Conservation (phyloP, 2,797 vertebrate species). For the Decapterus maruadsi region DNA sequence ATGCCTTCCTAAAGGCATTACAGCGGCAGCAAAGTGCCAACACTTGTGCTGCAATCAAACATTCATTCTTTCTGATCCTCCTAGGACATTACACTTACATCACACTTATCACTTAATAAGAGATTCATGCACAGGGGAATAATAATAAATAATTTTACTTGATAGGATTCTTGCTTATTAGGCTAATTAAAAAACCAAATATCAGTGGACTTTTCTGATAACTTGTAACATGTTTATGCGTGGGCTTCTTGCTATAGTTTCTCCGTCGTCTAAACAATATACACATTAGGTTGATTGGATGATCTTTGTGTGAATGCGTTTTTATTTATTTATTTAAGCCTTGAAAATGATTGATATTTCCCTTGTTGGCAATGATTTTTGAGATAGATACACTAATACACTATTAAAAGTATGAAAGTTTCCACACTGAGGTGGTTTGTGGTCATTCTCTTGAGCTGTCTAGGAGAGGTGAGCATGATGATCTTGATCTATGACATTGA, state of each 20-base stretch:
- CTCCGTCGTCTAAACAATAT: neutral
- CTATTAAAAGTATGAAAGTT: too few species aligned
- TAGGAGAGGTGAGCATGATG: too few species aligned
- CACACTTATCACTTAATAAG: slow-evolving; percentile 8
- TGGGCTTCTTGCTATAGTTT: neutral
- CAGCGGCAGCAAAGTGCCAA: slow-evolving; percentile 10
- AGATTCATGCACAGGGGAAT: slow-evolving; percentile 14
- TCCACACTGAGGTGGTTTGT: too few species aligned
- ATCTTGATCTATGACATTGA: slow-evolving; percentile 20
- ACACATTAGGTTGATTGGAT: neutral
- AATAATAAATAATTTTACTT: neutral
- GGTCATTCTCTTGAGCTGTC: too few species aligned
- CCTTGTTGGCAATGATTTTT: neutral
- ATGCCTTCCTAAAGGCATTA: slow-evolving; percentile 29
- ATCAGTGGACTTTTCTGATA: neutral
- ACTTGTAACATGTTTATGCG: neutral
- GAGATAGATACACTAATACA: neutral
- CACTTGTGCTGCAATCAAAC: slow-evolving; percentile 23
- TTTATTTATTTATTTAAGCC: neutral
- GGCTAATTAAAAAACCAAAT: neutral
- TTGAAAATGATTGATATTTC: neutral
- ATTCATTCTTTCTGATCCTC: slow-evolving; percentile 6
- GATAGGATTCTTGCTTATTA: neutral
- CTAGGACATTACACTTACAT: neutral
- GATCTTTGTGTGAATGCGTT: neutral